phyloP scores from a whole-genome alignment of 1,140 invertebrate species.

The Trichonephila clavata region DNA sequence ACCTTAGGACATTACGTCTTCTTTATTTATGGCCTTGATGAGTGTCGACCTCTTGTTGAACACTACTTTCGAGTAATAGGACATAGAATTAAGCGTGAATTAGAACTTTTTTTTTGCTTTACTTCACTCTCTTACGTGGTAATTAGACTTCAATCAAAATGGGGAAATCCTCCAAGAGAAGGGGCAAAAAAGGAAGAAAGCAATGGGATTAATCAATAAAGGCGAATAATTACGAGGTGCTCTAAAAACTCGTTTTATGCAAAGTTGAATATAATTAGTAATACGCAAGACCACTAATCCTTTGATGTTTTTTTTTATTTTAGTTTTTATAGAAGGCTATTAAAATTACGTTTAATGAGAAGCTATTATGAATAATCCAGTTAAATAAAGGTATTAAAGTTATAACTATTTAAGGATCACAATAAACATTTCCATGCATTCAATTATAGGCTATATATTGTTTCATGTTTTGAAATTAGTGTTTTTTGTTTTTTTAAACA shows the following conservation, averaged over 20 bases:
- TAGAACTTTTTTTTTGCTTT: not conserved
- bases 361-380: too few relatives aligned
- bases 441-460: too few relatives aligned
- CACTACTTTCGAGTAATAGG: not conserved
- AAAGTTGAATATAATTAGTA: not conserved
- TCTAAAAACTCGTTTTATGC: not conserved
- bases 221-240: not conserved
- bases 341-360: too few relatives aligned
- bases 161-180: not conserved
- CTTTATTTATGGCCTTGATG: constrained; percentile 5
- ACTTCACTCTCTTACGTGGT: not conserved
- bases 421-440: too few relatives aligned
- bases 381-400: too few relatives aligned
- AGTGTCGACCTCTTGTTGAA: not conserved
- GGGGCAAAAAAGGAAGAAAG: not conserved
- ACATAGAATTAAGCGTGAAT: constrained; percentile 19
- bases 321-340: too few relatives aligned
- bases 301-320: too few relatives aligned
- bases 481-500: too few relatives aligned
- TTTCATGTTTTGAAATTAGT: too few relatives aligned
- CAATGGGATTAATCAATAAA: not conserved
- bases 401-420: too few relatives aligned
- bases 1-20: constrained; percentile 41
- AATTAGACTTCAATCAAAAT: constrained; percentile 16
- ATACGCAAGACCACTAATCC: not conserved